Conservation (phyloP, 1,140 invertebrate species). For the Drosophila repletoides region DNA sequence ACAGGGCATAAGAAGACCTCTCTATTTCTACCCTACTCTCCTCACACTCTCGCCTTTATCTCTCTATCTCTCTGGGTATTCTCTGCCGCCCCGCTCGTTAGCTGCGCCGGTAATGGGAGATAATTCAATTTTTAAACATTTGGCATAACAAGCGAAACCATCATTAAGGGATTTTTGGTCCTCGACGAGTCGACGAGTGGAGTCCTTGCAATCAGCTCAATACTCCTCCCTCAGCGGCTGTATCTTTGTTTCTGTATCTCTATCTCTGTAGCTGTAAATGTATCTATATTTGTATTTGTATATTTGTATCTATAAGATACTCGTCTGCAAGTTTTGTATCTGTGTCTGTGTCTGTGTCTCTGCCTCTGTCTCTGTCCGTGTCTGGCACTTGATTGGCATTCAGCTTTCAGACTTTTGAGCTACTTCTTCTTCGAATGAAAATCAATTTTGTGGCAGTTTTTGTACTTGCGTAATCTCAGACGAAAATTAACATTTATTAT, state of each 20-base stretch:
- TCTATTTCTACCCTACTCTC: slow-evolving; percentile 13
- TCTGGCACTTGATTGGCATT: slow-evolving; percentile 51
- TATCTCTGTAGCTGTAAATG: slow-evolving; percentile 5
- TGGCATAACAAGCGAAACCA: slow-evolving; percentile 82
- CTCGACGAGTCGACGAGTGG: slow-evolving; percentile 22
- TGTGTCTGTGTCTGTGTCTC: no score
- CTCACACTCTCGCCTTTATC: neutral
- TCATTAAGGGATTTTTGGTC: slow-evolving; percentile 82
- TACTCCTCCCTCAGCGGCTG: slow-evolving; percentile 22
- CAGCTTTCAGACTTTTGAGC: slow-evolving; percentile 23
- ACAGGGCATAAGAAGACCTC: slow-evolving; percentile 29
- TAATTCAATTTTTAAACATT: slow-evolving; percentile 82
- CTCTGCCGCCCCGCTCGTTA: slow-evolving; percentile 63
- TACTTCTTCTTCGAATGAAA: slow-evolving; percentile 26
- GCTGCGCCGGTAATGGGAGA: slow-evolving; percentile 78
- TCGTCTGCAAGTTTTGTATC: slow-evolving; percentile 62
- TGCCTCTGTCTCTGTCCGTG: no score
- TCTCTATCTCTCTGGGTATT: slow-evolving; percentile 1
- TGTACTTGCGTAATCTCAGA: slow-evolving; percentile 54
- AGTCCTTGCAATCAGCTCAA: slow-evolving; percentile 64
- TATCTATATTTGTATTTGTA: slow-evolving; percentile 15
- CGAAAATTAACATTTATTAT: slow-evolving; percentile 73
- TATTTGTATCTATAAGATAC: slow-evolving; percentile 55
- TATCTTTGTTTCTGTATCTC: neutral
- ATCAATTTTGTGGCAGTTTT: slow-evolving; percentile 55